These are phyloP conservation scores for Cherax quadricarinatus DNA, from an alignment of 1,140 invertebrate species.

Conservation along the genomic window DNA sequence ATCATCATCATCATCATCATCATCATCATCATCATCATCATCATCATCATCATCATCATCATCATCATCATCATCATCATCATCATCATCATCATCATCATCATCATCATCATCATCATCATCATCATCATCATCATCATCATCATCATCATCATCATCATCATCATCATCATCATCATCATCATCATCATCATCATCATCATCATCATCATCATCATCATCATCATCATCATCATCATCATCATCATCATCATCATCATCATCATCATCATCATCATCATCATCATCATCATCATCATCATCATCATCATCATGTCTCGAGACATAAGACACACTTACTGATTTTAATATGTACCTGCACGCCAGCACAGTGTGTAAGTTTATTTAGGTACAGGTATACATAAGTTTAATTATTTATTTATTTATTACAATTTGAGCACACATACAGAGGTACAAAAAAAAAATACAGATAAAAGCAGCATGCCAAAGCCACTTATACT, in stretches of 20 bases:
- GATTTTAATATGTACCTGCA: too few relatives aligned
- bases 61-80: neutral
- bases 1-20: neutral
- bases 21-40: slow-evolving; percentile 1
- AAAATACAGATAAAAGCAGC: too few relatives aligned
- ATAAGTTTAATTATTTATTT: too few relatives aligned
- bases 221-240: neutral
- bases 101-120: slow-evolving; percentile 1
- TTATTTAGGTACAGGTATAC: too few relatives aligned
- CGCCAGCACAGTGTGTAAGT: too few relatives aligned
- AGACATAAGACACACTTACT: too few relatives aligned
- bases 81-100: neutral
- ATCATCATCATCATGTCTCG: neutral
- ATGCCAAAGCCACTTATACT: too few relatives aligned
- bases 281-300: slow-evolving; percentile 6
- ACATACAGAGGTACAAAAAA: too few relatives aligned
- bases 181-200: neutral
- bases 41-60: neutral
- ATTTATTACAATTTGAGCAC: too few relatives aligned
- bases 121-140: neutral
- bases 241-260: neutral
- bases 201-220: neutral
- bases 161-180: neutral
- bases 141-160: neutral
- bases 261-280: neutral